Conservation (phyloP, 2,113 vertebrate genomes). For the Pelmatolapia mariae region DNA sequence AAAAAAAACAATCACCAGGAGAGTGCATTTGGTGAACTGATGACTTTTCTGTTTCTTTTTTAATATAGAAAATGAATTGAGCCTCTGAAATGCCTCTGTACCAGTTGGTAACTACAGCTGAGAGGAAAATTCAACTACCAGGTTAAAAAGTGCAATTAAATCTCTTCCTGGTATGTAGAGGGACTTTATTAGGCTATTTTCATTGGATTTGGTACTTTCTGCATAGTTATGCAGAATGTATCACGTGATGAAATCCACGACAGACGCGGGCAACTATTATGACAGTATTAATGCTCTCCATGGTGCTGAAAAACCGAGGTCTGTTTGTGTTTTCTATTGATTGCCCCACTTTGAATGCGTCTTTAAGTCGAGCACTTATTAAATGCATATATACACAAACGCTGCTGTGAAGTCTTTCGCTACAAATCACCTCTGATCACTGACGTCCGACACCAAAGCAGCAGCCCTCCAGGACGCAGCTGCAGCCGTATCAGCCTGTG, state of each 20-base stretch:
- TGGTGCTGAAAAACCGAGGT: not conserved
- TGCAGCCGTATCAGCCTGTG: constrained; percentile 64
- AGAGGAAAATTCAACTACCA: not conserved
- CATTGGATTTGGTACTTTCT: not conserved
- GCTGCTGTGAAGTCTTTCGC: not conserved
- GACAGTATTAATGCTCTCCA: not conserved
- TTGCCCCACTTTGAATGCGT: not conserved
- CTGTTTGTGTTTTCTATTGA: not conserved
- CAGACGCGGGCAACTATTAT: not conserved
- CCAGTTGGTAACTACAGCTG: not conserved
- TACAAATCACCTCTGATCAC: not conserved
- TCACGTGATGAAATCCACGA: not conserved
- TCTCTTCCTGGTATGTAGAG: not conserved
- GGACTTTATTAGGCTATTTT: not conserved
- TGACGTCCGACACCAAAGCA: constrained; percentile 27
- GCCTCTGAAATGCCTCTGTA: not conserved
- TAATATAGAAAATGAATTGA: not conserved
- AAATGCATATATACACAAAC: too few relatives aligned
- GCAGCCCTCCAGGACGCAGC: constrained; percentile 45
- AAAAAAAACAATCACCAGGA: not conserved
- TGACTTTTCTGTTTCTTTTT: not conserved
- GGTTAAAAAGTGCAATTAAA: not conserved
- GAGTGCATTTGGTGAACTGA: not conserved
- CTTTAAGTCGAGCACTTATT: not conserved
- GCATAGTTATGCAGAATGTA: not conserved